These are phyloP conservation scores for Euplexia lucipara DNA, from an alignment of 2,888 invertebrate species.

Conservation along the genomic window DNA sequence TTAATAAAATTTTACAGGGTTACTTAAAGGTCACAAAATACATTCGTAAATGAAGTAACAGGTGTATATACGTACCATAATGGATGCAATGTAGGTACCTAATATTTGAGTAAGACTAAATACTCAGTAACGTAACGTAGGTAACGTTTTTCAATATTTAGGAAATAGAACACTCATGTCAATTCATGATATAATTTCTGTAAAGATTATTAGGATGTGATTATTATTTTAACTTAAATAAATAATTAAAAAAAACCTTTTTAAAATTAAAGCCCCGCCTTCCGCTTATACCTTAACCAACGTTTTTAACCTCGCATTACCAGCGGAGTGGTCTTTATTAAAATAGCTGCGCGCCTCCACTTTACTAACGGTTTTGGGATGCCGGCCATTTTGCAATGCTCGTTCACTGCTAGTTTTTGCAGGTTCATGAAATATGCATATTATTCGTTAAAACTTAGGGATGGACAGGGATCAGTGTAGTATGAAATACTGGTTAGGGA, in stretches of 20 bases:
- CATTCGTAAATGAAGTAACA: no score
- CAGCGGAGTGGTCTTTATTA: constrained; percentile 58
- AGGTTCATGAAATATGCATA: constrained; percentile 32
- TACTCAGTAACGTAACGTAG: no score
- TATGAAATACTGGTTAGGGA: constrained; percentile 4
- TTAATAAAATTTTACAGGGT: no score
- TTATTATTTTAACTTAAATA: no score
- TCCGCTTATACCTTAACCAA: constrained; percentile 11
- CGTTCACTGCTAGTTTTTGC: constrained; percentile 21
- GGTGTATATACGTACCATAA: no score
- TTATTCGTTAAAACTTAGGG: constrained; percentile 6
- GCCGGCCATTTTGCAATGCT: constrained; percentile 34
- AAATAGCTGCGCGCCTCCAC: constrained; percentile 49
- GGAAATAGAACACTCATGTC: no score
- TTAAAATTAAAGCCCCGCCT: no score
- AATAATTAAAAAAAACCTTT: no score
- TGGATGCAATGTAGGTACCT: no score
- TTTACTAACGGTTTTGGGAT: constrained; percentile 42
- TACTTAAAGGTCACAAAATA: no score
- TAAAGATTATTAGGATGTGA: not conserved
- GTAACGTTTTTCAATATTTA: no score
- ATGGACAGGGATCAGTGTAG: not conserved
- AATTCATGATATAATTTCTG: not conserved
- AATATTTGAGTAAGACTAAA: no score
- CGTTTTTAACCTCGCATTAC: constrained; percentile 62